Evolutionary conservation across 2,888 invertebrate genomes (phyloP).

Genomic region (Oscheius sp.): DNA sequence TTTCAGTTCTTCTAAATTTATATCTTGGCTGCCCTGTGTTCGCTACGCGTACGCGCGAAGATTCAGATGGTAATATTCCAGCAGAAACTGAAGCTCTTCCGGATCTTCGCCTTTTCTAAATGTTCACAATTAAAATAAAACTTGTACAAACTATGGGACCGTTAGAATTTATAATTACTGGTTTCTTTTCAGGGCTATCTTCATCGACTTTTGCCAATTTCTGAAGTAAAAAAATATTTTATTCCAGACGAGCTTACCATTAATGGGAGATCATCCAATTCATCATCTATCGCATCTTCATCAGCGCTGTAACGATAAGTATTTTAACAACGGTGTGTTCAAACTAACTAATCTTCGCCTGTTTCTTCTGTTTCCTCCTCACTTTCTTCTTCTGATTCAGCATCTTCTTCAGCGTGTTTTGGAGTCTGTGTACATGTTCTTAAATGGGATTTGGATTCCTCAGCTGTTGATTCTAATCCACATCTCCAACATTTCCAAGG

Average conservation of each 20-base stretch:
- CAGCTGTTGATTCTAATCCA: conserved; percentile 18
- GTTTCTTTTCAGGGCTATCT: neutral
- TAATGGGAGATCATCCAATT: too few species aligned
- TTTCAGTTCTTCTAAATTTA: conserved; percentile 25
- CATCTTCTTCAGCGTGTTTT: too few species aligned
- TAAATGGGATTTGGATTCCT: conserved; percentile 10
- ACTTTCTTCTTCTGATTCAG: neutral
- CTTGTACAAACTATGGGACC: too few species aligned
- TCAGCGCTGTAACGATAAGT: too few species aligned
- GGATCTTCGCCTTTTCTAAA: neutral
- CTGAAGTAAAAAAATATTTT: neutral
- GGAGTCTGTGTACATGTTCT: neutral
- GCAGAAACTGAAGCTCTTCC: conserved; percentile 18
- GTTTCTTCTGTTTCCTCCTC: neutral
- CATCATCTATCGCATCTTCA: too few species aligned
- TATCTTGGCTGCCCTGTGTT: conserved; percentile 24
- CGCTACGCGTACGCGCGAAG: conserved; percentile 18
- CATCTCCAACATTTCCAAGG: conserved; percentile 36
- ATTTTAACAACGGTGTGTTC: too few species aligned
- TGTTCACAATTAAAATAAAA: too few species aligned
- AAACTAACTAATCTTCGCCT: too few species aligned
- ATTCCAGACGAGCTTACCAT: too few species aligned
- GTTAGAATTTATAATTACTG: neutral
- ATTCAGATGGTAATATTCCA: conserved; percentile 24
- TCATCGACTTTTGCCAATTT: neutral